phyloP scores from a whole-genome alignment of 92 coral and sea anemone genomes.

The Metridium senile region DNA sequence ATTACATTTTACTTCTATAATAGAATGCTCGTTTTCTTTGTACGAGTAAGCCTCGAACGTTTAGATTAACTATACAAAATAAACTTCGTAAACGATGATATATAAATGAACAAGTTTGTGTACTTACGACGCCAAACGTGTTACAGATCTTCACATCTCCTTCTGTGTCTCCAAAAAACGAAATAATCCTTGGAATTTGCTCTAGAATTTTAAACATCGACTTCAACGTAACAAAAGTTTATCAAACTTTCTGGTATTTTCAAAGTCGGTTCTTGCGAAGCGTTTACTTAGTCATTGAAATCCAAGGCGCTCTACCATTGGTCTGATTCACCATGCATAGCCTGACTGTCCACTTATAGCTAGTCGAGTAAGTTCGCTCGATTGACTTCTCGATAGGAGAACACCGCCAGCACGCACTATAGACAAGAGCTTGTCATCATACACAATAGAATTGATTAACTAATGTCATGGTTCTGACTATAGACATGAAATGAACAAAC shows the following conservation, averaged over 20 bases:
- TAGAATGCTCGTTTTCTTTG: too few relatives aligned
- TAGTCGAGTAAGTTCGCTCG: neutral
- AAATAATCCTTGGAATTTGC: neutral
- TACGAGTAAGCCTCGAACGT: too few relatives aligned
- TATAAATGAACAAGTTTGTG: too few relatives aligned
- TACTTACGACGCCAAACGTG: neutral
- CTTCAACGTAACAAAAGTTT: neutral
- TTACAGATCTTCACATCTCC: neutral
- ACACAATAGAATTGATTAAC: neutral
- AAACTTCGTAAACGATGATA: too few relatives aligned
- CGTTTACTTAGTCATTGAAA: neutral
- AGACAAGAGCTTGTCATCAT: neutral
- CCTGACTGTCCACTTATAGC: slow-evolving; percentile 2
- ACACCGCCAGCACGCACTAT: neutral
- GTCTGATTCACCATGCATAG: neutral
- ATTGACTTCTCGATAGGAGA: slow-evolving; percentile 1
- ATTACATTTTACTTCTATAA: too few relatives aligned
- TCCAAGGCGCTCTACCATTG: slow-evolving; percentile 3
- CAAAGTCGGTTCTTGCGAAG: neutral
- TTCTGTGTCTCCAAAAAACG: neutral
- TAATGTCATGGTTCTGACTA: neutral
- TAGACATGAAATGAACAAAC: neutral
- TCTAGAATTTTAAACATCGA: neutral
- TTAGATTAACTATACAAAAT: too few relatives aligned
- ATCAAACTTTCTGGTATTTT: neutral